These are phyloP conservation scores for Amphipyra berbera DNA, from an alignment of 2,888 invertebrate genomes.

Conservation along the genomic window DNA sequence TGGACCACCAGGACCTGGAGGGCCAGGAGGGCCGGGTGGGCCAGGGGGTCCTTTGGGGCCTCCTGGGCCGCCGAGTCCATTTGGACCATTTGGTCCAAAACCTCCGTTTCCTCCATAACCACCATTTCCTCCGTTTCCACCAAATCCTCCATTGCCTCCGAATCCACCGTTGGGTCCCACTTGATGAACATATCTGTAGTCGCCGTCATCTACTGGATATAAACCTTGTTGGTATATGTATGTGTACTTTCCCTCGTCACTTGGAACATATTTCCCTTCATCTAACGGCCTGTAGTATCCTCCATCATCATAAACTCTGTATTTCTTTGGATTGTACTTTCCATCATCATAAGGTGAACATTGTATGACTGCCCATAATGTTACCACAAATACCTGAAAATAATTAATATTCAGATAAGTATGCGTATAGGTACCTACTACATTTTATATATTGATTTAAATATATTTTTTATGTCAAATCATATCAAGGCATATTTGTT, in stretches of 20 bases:
- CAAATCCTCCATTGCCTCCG: constrained; percentile 68
- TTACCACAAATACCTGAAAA: constrained; percentile 74
- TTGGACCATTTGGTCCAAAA: constrained; percentile 54
- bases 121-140: constrained; percentile 68
- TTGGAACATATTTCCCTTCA: constrained; percentile 88
- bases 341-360: constrained; percentile 76
- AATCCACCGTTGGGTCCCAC: constrained; percentile 75
- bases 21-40: constrained; percentile 59
- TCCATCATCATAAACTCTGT: constrained; percentile 78
- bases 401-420: constrained; percentile 19
- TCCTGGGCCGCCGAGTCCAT: constrained; percentile 51
- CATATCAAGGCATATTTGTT: constrained; percentile 12
- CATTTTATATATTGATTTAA: constrained; percentile 17
- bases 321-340: constrained; percentile 77
- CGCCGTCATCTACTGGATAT: constrained; percentile 82
- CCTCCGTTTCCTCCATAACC: constrained; percentile 62
- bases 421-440: constrained; percentile 3
- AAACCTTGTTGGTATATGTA: constrained; percentile 80
- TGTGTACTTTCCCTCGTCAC: constrained; percentile 88
- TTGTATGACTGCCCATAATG: constrained; percentile 67
- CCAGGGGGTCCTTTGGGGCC: constrained; percentile 56
- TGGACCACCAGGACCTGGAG: constrained; percentile 44
- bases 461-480: constrained; percentile 20
- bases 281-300: constrained; percentile 80
- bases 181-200: constrained; percentile 86